Base-by-base conservation (phyloP, 2,888 invertebrate species). In the Pristionchus japonicus region DNA sequence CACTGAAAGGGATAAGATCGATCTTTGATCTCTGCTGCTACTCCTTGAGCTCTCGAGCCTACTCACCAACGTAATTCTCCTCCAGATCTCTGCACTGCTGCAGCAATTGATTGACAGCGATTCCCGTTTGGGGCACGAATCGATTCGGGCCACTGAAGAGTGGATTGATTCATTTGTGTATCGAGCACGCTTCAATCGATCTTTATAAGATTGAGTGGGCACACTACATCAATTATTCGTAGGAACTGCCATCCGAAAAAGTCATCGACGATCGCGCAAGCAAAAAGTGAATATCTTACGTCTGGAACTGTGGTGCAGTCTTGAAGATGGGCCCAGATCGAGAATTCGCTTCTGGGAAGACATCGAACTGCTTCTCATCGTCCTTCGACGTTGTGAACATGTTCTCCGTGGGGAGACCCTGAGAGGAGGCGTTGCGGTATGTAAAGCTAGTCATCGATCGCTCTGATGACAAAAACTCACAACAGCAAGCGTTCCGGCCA, bases 371-470 rank as follows among this genome's bases (percentile, higher is more conserved):
- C 84, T 93, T 93, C 88, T 94, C 94, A 67, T 94, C 94, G 61
- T 94, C 94, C 74, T 88, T 92, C 0, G 90, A 93, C 11, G 93
- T 94, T 9, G 93, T 92, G 91, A 94, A 94, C 94, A 94, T 94
- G 89, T 94, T 94, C 88, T 94, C 94, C 27, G 91, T 90, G 17
- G 94, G 94, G 89, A 93, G 91, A 77, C 89, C 90, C 80, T 93
- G 92, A 92, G n/a, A 49, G 31, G 49, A 52, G n/a, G n/a, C n/a
- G n/a, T 80, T 83, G 34, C 37, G 34, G 57, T 57, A 34, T 7
- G 27, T 15, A n/a, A 37, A 80, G 49, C 64, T 7, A n/a, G n/a
- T 43, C 47, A n/a, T 47, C 43, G 77, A 77, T 52, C 52, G 31
- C 52, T 43, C 27, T 23, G 13, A n/a, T 47, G 3, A 17, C 7